Percentiles rank a stretch among this genome's conserved stretches.
These are phyloP conservation scores for Acleris holmiana DNA, from an alignment of 2,888 invertebrate genomes.

Conservation along the genomic window DNA sequence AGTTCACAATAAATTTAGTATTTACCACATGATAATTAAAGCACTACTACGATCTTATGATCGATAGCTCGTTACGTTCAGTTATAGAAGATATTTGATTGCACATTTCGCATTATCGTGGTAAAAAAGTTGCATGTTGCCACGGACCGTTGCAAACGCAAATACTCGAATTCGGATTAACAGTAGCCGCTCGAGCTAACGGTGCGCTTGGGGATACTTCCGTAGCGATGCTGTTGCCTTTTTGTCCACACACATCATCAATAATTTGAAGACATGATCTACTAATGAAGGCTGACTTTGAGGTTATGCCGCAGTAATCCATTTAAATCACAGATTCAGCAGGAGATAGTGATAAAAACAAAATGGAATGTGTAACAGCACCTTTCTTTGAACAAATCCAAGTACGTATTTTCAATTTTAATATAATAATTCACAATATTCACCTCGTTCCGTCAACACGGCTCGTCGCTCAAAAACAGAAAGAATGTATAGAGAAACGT, in stretches of 20 bases:
- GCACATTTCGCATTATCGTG: not conserved
- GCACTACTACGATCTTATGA: too few relatives aligned
- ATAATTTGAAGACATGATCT: constrained; percentile 59
- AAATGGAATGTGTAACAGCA: not conserved
- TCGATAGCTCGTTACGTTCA: too few relatives aligned
- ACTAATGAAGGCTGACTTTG: constrained; percentile 55
- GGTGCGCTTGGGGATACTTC: constrained; percentile 62
- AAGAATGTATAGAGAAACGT: constrained; percentile 33
- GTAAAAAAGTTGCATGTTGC: constrained; percentile 56
- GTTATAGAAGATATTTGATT: too few relatives aligned
- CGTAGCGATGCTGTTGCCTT: constrained; percentile 65
- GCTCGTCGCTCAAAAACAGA: constrained; percentile 65
- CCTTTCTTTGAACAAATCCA: constrained; percentile 17
- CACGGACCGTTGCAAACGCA: constrained; percentile 66
- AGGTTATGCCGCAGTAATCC: constrained; percentile 59
- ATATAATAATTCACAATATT: constrained; percentile 40
- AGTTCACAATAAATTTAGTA: not conserved
- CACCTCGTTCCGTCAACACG: constrained; percentile 63
- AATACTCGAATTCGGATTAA: constrained; percentile 40
- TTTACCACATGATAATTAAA: too few relatives aligned
- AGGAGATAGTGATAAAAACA: constrained; percentile 26
- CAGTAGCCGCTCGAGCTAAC: not conserved
- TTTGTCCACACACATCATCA: constrained; percentile 60
- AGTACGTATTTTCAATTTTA: constrained; percentile 43
- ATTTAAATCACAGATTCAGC: constrained; percentile 48